Conservation (phyloP, 2,797 vertebrate genomes). For the Eospalax fontanierii region DNA sequence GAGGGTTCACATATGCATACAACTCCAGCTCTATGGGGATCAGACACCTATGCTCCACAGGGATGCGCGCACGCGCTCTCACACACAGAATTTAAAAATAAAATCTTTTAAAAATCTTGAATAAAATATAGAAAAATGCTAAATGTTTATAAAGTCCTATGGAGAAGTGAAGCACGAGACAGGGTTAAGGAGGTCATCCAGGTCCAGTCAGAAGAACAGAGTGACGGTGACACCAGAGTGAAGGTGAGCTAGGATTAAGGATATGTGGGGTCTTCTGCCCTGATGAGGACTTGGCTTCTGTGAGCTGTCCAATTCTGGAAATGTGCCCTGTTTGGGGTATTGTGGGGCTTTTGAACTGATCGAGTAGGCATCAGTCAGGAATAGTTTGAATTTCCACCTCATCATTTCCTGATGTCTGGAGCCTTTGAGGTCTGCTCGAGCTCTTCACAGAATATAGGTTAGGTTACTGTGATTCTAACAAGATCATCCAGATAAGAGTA, state of each 20-base stretch:
- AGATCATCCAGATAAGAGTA: not conserved
- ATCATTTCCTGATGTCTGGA: not conserved
- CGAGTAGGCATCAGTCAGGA: not conserved
- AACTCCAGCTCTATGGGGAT: too few species aligned
- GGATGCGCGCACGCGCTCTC: too few species aligned
- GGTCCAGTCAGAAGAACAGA: not conserved
- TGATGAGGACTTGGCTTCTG: not conserved
- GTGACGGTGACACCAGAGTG: rapidly evolving
- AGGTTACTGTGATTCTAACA: not conserved
- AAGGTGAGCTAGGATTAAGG: not conserved
- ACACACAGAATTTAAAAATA: too few species aligned
- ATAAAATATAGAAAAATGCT: not conserved
- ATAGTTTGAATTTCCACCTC: not conserved
- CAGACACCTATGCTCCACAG: too few species aligned
- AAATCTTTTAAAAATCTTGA: not conserved
- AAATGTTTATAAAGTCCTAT: not conserved
- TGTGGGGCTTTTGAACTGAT: not conserved
- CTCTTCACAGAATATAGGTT: not conserved
- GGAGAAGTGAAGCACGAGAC: not conserved
- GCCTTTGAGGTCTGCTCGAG: not conserved
- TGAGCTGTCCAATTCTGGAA: not conserved
- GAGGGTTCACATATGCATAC: too few species aligned
- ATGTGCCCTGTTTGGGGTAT: not conserved
- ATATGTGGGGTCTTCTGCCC: not conserved
- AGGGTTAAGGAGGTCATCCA: not conserved